Percentiles rank a stretch among this genome's conserved stretches.
These are phyloP conservation scores for Cygnus olor DNA, from an alignment of 2,797 vertebrate genomes.

Conservation along the genomic window DNA sequence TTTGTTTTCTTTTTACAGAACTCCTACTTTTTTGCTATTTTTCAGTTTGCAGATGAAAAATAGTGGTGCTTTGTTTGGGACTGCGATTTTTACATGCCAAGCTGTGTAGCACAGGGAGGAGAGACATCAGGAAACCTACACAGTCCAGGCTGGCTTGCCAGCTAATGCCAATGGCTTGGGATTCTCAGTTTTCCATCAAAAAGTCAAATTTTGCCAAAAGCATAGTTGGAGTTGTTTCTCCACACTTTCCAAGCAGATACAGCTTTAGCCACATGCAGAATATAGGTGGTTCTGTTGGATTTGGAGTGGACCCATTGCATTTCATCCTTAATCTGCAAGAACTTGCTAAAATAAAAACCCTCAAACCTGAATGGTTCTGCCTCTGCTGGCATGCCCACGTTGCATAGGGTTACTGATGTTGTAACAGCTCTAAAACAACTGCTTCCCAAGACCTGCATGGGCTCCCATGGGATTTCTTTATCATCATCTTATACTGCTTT, in stretches of 20 bases:
- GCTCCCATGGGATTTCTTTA: background rate
- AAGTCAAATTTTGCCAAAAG: background rate
- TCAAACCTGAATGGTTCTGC: background rate
- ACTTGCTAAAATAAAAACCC: background rate
- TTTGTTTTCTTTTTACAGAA: background rate
- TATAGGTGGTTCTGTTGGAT: fast-evolving
- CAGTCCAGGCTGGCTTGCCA: background rate
- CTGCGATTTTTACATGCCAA: background rate
- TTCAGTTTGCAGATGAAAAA: background rate
- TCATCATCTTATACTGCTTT: background rate
- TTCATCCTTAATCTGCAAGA: background rate
- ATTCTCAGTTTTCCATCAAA: background rate
- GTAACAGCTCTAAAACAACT: background rate
- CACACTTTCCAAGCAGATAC: fast-evolving
- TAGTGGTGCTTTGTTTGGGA: background rate
- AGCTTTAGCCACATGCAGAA: fast-evolving
- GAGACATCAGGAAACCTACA: too few relatives aligned
- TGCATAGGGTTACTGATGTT: background rate
- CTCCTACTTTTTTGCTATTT: background rate
- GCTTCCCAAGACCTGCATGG: background rate
- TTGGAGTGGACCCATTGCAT: fast-evolving
- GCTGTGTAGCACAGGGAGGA: fast-evolving
- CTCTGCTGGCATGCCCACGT: background rate
- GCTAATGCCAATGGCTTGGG: background rate
- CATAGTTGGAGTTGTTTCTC: background rate